Conservation (phyloP, 2,113 vertebrate species). For the Anguilla rostrata region DNA sequence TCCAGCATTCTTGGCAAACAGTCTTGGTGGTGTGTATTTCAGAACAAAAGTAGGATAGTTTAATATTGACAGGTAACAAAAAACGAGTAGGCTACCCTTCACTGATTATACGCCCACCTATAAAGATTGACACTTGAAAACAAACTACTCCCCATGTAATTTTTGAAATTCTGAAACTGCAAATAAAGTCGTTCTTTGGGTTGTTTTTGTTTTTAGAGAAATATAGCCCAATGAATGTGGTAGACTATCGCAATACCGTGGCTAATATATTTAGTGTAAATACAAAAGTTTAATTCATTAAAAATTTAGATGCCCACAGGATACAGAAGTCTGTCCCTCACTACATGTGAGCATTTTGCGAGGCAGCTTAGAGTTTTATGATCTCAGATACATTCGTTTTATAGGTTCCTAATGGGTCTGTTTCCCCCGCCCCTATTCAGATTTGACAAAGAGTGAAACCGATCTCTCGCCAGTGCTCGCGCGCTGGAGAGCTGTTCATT, state of each 20-base stretch:
- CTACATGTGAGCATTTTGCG: slow-evolving; percentile 52
- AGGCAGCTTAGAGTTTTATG: slow-evolving; percentile 59
- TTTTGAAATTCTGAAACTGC: not conserved
- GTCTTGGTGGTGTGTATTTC: slow-evolving; percentile 11
- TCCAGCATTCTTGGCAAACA: slow-evolving; percentile 69
- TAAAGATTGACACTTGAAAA: not conserved
- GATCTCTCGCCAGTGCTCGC: slow-evolving; percentile 48
- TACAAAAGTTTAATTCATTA: slow-evolving; percentile 18
- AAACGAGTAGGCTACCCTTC: not conserved
- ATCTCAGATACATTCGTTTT: slow-evolving; percentile 73
- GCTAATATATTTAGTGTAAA: not conserved
- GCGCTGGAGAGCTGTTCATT: slow-evolving; percentile 38
- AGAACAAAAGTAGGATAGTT: not conserved
- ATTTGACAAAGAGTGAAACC: slow-evolving; percentile 71
- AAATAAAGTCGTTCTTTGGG: not conserved
- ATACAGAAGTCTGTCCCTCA: slow-evolving; percentile 45
- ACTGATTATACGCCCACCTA: not conserved
- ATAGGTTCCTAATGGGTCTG: slow-evolving; percentile 65
- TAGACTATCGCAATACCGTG: not conserved
- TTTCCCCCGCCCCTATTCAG: slow-evolving; percentile 73
- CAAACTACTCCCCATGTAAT: not conserved
- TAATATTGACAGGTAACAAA: not conserved
- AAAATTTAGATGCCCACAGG: slow-evolving; percentile 36
- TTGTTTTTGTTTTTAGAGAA: not conserved
- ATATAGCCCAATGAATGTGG: not conserved